Conservation (phyloP, 2,888 invertebrate species). For the Archips crataeganus region DNA sequence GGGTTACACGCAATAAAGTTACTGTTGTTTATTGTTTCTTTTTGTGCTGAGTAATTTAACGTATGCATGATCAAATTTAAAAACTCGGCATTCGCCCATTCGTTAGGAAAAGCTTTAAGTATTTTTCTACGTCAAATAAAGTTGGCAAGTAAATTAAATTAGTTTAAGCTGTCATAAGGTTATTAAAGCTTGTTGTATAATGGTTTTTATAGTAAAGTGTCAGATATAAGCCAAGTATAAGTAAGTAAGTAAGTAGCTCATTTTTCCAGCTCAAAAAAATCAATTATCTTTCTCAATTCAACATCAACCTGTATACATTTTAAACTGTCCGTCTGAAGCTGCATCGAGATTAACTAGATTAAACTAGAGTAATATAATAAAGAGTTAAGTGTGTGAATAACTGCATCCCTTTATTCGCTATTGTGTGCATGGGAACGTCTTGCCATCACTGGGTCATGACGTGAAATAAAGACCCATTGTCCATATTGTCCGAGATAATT, state of each 20-base stretch:
- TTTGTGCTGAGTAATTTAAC: neutral
- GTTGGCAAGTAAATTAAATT: neutral
- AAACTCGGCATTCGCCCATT: neutral
- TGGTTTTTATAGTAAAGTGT: neutral
- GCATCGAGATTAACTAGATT: constrained; percentile 61
- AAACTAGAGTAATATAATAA: constrained; percentile 68
- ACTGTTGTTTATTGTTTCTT: neutral
- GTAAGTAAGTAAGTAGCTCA: no score
- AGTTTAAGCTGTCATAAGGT: neutral
- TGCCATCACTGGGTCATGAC: constrained; percentile 48
- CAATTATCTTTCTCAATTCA: neutral
- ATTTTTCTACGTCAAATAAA: neutral
- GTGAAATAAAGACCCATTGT: constrained; percentile 48
- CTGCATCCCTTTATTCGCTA: constrained; percentile 81
- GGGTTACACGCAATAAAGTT: neutral
- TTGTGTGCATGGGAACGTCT: constrained; percentile 82
- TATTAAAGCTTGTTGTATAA: neutral
- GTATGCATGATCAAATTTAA: no score
- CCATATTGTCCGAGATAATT: constrained; percentile 43
- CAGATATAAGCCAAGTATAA: neutral
- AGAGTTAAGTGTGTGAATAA: constrained; percentile 85
- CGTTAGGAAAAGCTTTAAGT: neutral
- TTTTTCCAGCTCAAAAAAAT: no score
- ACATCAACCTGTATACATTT: constrained; percentile 45
- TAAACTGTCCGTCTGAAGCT: constrained; percentile 41